These are phyloP conservation scores for Lepidochrysops patricia DNA, from an alignment of 2,888 invertebrate genomes.

Conservation along the genomic window DNA sequence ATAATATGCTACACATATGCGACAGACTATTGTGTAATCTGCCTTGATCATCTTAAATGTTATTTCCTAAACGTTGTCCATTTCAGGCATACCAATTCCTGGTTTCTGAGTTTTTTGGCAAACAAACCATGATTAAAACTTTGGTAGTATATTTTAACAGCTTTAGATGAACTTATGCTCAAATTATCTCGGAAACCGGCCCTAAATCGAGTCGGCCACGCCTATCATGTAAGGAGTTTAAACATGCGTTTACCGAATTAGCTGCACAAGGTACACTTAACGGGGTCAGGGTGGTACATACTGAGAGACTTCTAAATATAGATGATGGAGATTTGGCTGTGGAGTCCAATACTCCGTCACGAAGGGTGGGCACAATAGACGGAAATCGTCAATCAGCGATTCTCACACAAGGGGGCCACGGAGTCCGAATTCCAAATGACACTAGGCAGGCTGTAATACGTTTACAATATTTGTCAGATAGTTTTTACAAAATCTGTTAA, in stretches of 20 bases:
- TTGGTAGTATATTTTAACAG: too few relatives aligned
- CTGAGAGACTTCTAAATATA: constrained; percentile 14
- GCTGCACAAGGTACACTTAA: not conserved
- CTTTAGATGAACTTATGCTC: too few relatives aligned
- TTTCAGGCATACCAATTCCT: too few relatives aligned
- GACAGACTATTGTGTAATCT: too few relatives aligned
- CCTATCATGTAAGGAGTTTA: not conserved
- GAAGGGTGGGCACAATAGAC: constrained; percentile 27
- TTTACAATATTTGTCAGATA: not conserved
- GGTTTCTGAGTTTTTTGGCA: too few relatives aligned
- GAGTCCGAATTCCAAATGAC: constrained; percentile 8
- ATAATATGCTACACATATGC: not conserved
- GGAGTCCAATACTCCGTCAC: not conserved
- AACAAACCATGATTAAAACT: too few relatives aligned
- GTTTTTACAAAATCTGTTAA: too few relatives aligned
- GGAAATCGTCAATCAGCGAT: constrained; percentile 30
- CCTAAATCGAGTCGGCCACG: not conserved
- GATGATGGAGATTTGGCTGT: constrained; percentile 7
- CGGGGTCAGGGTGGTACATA: constrained; percentile 12
- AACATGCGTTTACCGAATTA: not conserved
- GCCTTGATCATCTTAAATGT: too few relatives aligned
- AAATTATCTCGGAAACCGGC: too few relatives aligned
- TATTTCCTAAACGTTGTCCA: too few relatives aligned
- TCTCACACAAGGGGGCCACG: constrained; percentile 26
- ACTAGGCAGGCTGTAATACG: constrained; percentile 3